These are phyloP conservation scores for Anthopleura xanthogrammica DNA, from an alignment of 92 coral and sea anemone species.

Conservation along the genomic window DNA sequence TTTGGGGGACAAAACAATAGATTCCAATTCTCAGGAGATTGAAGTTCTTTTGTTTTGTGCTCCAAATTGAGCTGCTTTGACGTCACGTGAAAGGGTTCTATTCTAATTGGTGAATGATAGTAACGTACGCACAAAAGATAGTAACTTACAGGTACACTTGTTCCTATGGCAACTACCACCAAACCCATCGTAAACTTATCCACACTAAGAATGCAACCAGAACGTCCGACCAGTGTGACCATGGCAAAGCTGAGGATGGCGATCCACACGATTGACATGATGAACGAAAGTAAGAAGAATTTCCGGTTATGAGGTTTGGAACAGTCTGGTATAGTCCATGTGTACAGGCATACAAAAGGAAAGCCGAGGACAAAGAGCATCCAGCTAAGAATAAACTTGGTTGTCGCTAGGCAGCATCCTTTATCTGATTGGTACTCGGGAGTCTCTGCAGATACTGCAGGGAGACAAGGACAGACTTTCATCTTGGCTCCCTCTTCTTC, in stretches of 20 bases:
- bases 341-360: conserved; percentile 86
- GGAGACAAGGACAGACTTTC: conserved; percentile 74
- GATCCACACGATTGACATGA: conserved; percentile 92
- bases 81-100: no score
- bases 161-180: conserved; percentile 95
- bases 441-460: conserved; percentile 68
- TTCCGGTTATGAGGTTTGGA: conserved; percentile 93
- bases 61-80: no score
- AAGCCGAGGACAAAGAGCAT: conserved; percentile 78
- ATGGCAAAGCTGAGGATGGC: conserved; percentile 95
- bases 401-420: conserved; percentile 38
- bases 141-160: conserved; percentile 95
- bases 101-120: no score
- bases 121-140: background rate
- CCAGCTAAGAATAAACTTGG: conserved; percentile 71
- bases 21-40: no score
- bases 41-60: no score
- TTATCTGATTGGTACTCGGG: conserved; percentile 75
- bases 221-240: conserved; percentile 97
- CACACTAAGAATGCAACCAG: conserved; percentile 91
- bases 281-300: conserved; percentile 84
- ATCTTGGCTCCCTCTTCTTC: conserved; percentile 54
- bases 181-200: conserved; percentile 99
- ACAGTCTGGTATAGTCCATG: conserved; percentile 98
- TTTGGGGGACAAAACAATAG: no score